phyloP scores from a whole-genome alignment of 1,140 invertebrate genomes.

The Pristionchus pacificus region DNA sequence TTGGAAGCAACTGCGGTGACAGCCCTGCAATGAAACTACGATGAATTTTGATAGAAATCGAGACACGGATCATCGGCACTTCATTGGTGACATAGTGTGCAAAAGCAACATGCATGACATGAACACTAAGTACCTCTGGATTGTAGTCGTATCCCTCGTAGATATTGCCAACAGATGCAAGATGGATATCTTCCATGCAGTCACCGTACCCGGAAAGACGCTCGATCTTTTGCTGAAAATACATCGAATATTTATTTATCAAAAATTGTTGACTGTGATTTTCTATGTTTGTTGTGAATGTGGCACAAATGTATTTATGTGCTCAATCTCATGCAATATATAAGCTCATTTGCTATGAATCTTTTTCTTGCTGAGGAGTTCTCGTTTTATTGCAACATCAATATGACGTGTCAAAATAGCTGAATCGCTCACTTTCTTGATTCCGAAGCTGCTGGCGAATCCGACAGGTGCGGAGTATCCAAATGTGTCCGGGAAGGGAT shows the following conservation, averaged over 20 bases:
- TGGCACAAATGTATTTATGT: no score
- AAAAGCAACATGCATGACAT: neutral
- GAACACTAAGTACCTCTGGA: constrained; percentile 9
- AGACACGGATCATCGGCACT: no score
- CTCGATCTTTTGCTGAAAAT: constrained; percentile 29
- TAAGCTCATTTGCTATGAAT: no score
- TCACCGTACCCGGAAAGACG: constrained; percentile 22
- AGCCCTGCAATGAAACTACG: constrained; percentile 13
- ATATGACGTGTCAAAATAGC: no score
- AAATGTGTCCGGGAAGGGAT: constrained; percentile 39
- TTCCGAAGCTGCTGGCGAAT: constrained; percentile 35
- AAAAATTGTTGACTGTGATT: no score
- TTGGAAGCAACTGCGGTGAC: constrained; percentile 34
- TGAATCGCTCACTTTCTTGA: constrained; percentile 33
- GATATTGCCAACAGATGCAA: constrained; percentile 14
- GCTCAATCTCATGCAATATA: no score
- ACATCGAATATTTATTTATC: no score
- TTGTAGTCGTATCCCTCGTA: constrained; percentile 27
- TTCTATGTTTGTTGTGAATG: no score
- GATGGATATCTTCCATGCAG: constrained; percentile 12
- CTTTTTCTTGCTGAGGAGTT: no score
- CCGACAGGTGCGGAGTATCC: constrained; percentile 35
- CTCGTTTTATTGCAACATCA: no score
- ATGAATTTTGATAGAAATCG: no score
- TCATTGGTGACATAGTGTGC: no score